Evolutionary conservation across 2,113 vertebrate genomes (phyloP).

Genomic region (Ahaetulla prasina): DNA sequence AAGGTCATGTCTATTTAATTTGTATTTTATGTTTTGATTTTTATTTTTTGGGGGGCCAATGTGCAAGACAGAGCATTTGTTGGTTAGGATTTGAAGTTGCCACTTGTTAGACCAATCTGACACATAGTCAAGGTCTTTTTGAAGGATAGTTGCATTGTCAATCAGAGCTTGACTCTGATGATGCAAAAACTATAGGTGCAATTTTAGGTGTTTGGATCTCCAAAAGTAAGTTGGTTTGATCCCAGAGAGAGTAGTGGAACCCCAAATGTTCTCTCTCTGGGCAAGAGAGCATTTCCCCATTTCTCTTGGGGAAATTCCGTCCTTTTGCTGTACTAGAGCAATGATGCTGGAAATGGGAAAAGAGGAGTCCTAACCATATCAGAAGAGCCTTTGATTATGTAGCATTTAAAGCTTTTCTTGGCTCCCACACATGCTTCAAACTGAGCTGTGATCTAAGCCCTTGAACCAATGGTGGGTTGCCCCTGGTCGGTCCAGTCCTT

Average conservation of each 20-base stretch:
- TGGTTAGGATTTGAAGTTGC: too few species aligned
- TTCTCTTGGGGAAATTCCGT: not conserved
- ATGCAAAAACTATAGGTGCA: not conserved
- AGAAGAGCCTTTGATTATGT: not conserved
- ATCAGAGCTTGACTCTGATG: not conserved
- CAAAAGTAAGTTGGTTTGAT: not conserved
- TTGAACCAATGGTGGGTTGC: too few species aligned
- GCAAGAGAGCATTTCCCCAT: not conserved
- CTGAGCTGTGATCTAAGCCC: not conserved
- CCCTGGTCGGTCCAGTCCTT: too few species aligned
- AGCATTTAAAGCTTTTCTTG: not conserved
- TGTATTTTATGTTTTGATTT: too few species aligned
- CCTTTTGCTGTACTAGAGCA: not conserved
- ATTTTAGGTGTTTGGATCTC: not conserved
- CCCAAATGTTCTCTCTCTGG: not conserved
- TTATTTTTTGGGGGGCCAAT: too few species aligned
- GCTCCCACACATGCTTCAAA: not conserved
- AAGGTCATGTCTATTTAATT: too few species aligned
- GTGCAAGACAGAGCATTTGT: too few species aligned
- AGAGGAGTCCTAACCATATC: not conserved
- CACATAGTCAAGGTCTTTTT: too few species aligned
- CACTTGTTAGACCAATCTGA: too few species aligned
- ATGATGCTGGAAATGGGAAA: not conserved
- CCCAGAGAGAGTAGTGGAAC: not conserved
- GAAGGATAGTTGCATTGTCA: too few species aligned